phyloP scores from a whole-genome alignment of 92 coral and sea anemone genomes.

The Galaxea fascicularis region DNA sequence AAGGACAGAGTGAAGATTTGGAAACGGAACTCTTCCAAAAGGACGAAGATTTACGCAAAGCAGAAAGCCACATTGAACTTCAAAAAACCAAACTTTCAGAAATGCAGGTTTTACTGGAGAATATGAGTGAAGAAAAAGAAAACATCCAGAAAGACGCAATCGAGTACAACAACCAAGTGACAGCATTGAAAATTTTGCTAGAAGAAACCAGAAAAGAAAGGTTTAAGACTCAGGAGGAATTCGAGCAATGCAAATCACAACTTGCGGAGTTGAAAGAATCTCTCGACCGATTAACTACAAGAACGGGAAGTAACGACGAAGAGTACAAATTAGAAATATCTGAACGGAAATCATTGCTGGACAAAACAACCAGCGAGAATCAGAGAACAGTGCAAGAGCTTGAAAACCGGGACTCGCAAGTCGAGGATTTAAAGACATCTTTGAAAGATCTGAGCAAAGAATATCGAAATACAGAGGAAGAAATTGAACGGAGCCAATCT shows the following conservation, averaged over 20 bases:
- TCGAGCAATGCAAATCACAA: conserved; percentile 20
- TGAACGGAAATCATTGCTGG: conserved; percentile 10
- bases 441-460: conserved; percentile 13
- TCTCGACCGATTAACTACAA: conserved; percentile 28
- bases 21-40: neutral
- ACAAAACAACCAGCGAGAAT: neutral
- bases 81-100: conserved; percentile 39
- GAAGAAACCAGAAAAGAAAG: conserved; percentile 13
- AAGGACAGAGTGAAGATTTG: neutral
- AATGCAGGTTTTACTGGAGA: conserved; percentile 25
- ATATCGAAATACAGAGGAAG: neutral
- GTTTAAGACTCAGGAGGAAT: conserved; percentile 9
- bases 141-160: neutral
- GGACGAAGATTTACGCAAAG: conserved; percentile 26
- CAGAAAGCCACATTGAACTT: conserved; percentile 31
- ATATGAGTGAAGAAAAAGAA: conserved; percentile 13
- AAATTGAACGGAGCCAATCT: conserved; percentile 1
- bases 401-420: conserved; percentile 30
- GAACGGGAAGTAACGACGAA: conserved; percentile 33
- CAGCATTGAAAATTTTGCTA: conserved; percentile 11
- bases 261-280: conserved; percentile 34
- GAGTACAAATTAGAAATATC: conserved; percentile 18
- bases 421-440: conserved; percentile 37
- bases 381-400: conserved; percentile 16
- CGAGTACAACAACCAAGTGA: neutral